Evolutionary conservation across 2,113 vertebrate species (phyloP).

Genomic region (Sapajus apella): DNA sequence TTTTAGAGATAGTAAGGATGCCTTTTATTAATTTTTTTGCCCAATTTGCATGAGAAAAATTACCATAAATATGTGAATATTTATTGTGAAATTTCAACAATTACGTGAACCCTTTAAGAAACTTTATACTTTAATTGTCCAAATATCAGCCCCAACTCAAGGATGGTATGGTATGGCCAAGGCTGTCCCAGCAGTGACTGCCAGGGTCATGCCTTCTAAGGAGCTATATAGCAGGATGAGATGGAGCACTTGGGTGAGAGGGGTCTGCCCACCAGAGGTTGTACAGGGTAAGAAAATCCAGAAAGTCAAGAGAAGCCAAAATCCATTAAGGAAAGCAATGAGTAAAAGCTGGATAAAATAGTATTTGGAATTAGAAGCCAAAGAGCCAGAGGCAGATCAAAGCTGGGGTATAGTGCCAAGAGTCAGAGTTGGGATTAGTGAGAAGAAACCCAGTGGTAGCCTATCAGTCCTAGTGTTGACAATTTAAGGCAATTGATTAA

Average conservation of each 20-base stretch:
- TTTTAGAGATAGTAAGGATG: background rate
- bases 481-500: background rate
- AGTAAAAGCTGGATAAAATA: conserved; percentile 43
- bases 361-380: background rate
- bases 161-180: background rate
- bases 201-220: background rate
- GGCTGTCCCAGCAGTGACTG: background rate
- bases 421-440: background rate
- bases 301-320: conserved; percentile 26
- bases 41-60: background rate
- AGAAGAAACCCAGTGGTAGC: background rate
- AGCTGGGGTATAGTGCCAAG: background rate
- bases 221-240: background rate
- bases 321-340: conserved; percentile 43
- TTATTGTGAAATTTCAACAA: background rate
- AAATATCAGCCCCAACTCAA: background rate
- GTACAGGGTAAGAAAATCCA: background rate
- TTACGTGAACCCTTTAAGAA: background rate
- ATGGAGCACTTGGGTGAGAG: background rate
- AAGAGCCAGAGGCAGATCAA: conserved; percentile 18
- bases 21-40: background rate
- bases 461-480: background rate
- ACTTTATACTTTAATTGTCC: background rate
- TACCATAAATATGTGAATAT: background rate
- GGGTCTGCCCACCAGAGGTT: background rate